Evolutionary conservation across 2,888 invertebrate genomes (phyloP), one percentile per base, ranked within the genome.

Genomic region (Aporophyla nigra): DNA sequence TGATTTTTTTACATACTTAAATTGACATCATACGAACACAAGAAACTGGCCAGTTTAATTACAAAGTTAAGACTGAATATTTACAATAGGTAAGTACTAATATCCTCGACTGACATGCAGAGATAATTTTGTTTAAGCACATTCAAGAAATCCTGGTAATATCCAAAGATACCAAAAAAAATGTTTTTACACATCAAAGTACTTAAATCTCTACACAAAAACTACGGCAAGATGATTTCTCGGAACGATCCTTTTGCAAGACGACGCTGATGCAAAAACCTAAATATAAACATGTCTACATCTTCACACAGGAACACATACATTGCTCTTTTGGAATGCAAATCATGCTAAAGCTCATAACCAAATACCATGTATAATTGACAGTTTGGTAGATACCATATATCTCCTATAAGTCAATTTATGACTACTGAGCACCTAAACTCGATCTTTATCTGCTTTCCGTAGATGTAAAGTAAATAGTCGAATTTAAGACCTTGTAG

Each of bases 171-270:
- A 61, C 5, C 6, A 21, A 61, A 71, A 74, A 63, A 69, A 71
- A 71, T 3, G 14, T 74, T 74, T 70, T 71, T 43, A 59, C 46
- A 63, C 71, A 74, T 72, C 51, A 54, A 82, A 83, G 21, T 27
- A 33, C 33, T 33, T 33, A 65, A 63, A 53, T 43, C 40, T 46
- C 49, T 63, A 10, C 40, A 58, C 63, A 83, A 83, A 80, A 83
- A 80, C 73, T 69, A 74, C 61, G 66, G 46, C 43, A 54, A 66
- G 72, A 71, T 53, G 10, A 80, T 46, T 85, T 85, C 85, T 85
- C 33, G 56, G 83, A 80, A 85, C 16, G 54, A 68, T 68, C 66
- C 51, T 66, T 83, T 74, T 65, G 59, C 49, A 62, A 69, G 27
- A 61, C 71, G 43, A 58, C 10, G 59, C 40, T 78, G 80, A 76